These are phyloP conservation scores for Kryptolebias ocellatus DNA, from an alignment of 2,797 vertebrate genomes.

Conservation along the genomic window DNA sequence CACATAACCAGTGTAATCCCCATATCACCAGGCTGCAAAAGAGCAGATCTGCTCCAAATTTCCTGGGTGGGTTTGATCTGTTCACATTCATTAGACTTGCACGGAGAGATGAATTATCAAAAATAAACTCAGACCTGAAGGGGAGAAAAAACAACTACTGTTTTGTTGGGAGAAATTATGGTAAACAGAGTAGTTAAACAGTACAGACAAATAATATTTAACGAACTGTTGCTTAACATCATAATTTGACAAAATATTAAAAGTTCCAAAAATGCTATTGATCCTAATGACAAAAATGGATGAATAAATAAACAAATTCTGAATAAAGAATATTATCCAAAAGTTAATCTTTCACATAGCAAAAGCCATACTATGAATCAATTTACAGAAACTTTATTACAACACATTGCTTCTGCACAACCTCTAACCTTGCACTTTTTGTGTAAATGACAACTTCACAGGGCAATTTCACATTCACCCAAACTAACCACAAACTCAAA, in stretches of 20 bases:
- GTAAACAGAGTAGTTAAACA: slow-evolving; percentile 43
- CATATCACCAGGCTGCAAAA: slow-evolving; percentile 78
- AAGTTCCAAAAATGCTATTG: slow-evolving; percentile 5
- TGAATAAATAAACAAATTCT: not conserved
- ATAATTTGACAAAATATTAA: slow-evolving; percentile 43
- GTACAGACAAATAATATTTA: slow-evolving; percentile 41
- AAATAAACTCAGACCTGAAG: slow-evolving; percentile 73
- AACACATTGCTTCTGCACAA: no score
- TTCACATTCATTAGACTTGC: slow-evolving; percentile 78
- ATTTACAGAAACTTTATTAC: no score
- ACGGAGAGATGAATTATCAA: slow-evolving; percentile 80
- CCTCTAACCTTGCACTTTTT: no score
- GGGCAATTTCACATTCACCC: slow-evolving; percentile 9
- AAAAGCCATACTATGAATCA: no score
- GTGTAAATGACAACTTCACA: slow-evolving; percentile 1
- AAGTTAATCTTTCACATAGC: no score
- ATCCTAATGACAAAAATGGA: slow-evolving; percentile 17
- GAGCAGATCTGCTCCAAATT: slow-evolving; percentile 82
- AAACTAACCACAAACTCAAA: slow-evolving; percentile 46
- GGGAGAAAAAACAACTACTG: slow-evolving; percentile 55
- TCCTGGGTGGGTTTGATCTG: slow-evolving; percentile 81
- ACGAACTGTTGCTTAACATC: slow-evolving; percentile 32
- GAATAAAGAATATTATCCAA: no score
- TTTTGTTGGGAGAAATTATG: slow-evolving; percentile 59
- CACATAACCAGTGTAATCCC: slow-evolving; percentile 83